Evolutionary conservation across 2,797 vertebrate species (phyloP).

Genomic region (Scarus forsteni): DNA sequence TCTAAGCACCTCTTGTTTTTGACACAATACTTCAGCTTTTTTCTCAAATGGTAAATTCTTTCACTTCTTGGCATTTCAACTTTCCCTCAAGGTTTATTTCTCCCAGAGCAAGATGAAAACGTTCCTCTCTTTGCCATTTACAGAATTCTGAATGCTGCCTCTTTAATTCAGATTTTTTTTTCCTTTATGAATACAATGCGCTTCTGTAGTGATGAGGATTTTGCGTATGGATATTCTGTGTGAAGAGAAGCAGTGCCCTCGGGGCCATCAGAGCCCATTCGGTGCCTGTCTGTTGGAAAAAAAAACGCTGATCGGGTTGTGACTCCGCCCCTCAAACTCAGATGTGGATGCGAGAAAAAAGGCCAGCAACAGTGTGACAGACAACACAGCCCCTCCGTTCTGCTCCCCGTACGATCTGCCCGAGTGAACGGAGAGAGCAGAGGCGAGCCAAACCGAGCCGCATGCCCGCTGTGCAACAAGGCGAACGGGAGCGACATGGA

Average conservation of each 20-base stretch:
- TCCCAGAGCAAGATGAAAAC: too few species aligned
- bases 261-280: constrained; percentile 11
- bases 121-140: too few species aligned
- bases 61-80: too few species aligned
- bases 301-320: not conserved
- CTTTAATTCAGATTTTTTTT: too few species aligned
- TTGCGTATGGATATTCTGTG: too few species aligned
- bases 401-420: constrained; percentile 28
- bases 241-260: not conserved
- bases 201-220: too few species aligned
- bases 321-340: constrained; percentile 70
- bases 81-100: too few species aligned
- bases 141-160: too few species aligned
- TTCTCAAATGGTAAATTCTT: too few species aligned
- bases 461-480: constrained; percentile 48
- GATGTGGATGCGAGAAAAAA: constrained; percentile 57
- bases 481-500: constrained; percentile 55
- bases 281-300: not conserved
- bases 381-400: constrained; percentile 50
- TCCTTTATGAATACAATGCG: too few species aligned
- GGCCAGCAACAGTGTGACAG: constrained; percentile 76
- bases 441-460: constrained; percentile 41
- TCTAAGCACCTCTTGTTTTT: too few species aligned
- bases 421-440: constrained; percentile 18
- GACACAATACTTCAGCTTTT: too few species aligned